Base-by-base conservation (phyloP, 2,113 vertebrate genomes). In the Scophthalmus maximus region DNA sequence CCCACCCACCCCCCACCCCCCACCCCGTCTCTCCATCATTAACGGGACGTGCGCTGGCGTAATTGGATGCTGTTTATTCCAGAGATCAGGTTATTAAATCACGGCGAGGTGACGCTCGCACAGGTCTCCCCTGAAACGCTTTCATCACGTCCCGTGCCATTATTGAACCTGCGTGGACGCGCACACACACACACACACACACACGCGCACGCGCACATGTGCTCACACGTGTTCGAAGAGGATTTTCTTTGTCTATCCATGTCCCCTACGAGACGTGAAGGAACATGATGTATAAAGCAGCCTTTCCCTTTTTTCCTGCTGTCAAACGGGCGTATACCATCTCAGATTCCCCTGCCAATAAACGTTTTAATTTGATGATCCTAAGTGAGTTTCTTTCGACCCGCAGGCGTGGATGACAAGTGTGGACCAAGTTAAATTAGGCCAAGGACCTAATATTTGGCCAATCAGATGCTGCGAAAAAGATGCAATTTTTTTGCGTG, bases 41-140 rank as follows among this genome's bases (percentile, higher is more conserved):
- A 92, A 88, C 81, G 42, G 89, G 85, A 89, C 79, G 88, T 85
- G 91, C 81, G 75, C 87, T 76, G 75, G 81, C 64, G 89, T 92
- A 92, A 92, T 92, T 92, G 90, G 91, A 79, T 73, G 81, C 90
- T 92, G 90, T 93, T 92, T 92, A 93, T 93, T 92, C 87, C 87
- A 51, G 79, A 71, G 77, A 89, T 84, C 84, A 51, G 91, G 90
- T 92, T 91, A 91, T 92, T 93, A 91, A 92, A 92, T 92, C 90
- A 91, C 86, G 86, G 51, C 11, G 62, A 86, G 88, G 86, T 91
- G 88, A 89, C 78, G 79, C 77, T 81, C 30, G 79, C 68, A n/a
- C 78, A 72, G 85, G 84, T 88, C 85, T 81, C 83, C 79, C 75
- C 58, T 58, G 84, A 84, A 89, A 78, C 50, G 70, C 86, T 87